These are phyloP conservation scores for Crambe crambe DNA, from an alignment of 37 sponge, comb jelly and placozoan genomes.

Conservation along the genomic window DNA sequence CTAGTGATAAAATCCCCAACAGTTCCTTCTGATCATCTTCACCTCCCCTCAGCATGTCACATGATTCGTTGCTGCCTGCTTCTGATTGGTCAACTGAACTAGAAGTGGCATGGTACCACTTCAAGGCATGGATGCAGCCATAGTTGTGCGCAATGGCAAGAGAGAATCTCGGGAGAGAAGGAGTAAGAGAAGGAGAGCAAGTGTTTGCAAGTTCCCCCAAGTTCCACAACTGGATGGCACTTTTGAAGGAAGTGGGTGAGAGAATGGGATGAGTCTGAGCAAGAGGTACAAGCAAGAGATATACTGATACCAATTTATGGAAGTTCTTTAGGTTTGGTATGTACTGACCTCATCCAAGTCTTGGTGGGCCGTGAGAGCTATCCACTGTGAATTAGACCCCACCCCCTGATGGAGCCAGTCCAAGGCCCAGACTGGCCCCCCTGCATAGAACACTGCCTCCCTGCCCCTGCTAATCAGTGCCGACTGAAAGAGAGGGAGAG, in stretches of 20 bases:
- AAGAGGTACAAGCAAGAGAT: background rate
- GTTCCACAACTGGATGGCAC: constrained; percentile 54
- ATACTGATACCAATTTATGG: background rate
- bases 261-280: background rate
- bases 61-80: background rate
- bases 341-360: constrained; percentile 30
- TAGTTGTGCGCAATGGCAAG: constrained; percentile 55
- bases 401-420: constrained; percentile 21
- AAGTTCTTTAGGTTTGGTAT: background rate
- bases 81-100: background rate
- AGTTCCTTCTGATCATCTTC: background rate
- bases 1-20: constrained; percentile 64
- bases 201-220: constrained; percentile 17
- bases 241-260: background rate
- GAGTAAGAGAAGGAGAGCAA: background rate
- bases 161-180: constrained; percentile 2
- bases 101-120: constrained; percentile 57
- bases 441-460: constrained; percentile 19
- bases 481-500: constrained; percentile 24
- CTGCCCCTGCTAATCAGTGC: background rate
- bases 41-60: background rate
- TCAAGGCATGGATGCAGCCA: constrained; percentile 55
- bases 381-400: background rate
- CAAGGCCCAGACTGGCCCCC: constrained; percentile 63
- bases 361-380: constrained; percentile 34